Percentiles rank a stretch among this genome's conserved stretches.
These are phyloP conservation scores for Carposina sasakii DNA, from an alignment of 1,140 invertebrate genomes.

Conservation along the genomic window DNA sequence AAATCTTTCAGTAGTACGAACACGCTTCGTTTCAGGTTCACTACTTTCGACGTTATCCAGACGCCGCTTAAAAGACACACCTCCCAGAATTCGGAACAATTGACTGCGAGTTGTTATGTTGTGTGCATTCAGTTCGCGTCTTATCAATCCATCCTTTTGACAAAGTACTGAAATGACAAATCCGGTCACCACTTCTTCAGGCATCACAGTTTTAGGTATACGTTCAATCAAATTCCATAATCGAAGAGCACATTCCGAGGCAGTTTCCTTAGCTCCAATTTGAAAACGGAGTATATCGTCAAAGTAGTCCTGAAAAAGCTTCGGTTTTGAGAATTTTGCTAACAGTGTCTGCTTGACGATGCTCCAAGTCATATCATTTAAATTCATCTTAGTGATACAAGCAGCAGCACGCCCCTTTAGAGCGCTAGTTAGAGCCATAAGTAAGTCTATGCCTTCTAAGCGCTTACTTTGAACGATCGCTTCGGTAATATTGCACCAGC, in stretches of 20 bases:
- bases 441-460: slow-evolving; percentile 3
- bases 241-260: slow-evolving; percentile 21
- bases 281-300: slow-evolving; percentile 30
- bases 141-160: slow-evolving; percentile 22
- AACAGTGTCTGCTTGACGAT: slow-evolving; percentile 24
- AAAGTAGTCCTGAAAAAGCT: slow-evolving; percentile 30
- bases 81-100: slow-evolving; percentile 26
- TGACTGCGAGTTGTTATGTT: slow-evolving; percentile 16
- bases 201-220: slow-evolving; percentile 22
- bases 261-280: slow-evolving; percentile 29
- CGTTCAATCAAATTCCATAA: slow-evolving; percentile 29
- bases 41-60: slow-evolving; percentile 10
- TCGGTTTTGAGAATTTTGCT: slow-evolving; percentile 27
- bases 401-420: slow-evolving; percentile 17
- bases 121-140: slow-evolving; percentile 23
- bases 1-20: slow-evolving; percentile 17
- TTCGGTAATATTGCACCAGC: slow-evolving; percentile 5
- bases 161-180: slow-evolving; percentile 26
- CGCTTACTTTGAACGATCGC: neutral
- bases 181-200: slow-evolving; percentile 29
- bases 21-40: slow-evolving; percentile 18
- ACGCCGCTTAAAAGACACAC: slow-evolving; percentile 26
- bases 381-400: slow-evolving; percentile 25
- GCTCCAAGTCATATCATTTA: slow-evolving; percentile 20
- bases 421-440: neutral